Conservation (phyloP, 2,888 invertebrate species). For the Imbricaverruca yamaguchii region DNA sequence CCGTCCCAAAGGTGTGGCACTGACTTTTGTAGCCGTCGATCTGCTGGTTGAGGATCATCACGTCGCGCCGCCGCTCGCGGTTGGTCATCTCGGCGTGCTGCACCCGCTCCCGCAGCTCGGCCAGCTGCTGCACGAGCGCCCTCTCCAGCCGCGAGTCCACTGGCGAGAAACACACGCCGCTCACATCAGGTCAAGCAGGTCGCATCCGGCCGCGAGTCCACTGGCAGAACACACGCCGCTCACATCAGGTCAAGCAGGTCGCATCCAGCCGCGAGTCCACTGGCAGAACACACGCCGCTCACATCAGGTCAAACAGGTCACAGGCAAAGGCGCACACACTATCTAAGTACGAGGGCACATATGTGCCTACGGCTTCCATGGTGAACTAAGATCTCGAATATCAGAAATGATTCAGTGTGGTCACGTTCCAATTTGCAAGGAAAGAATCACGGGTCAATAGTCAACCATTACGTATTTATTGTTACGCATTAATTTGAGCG, state of each 20-base stretch:
- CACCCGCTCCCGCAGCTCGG: conserved; percentile 66
- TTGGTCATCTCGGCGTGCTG: conserved; percentile 73
- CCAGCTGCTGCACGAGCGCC: conserved; percentile 58
- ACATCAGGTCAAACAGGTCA: neutral
- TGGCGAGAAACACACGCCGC: neutral
- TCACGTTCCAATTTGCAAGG: too few relatives aligned
- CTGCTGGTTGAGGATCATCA: conserved; percentile 55
- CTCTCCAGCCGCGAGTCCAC: conserved; percentile 46
- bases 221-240: neutral
- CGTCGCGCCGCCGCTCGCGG: conserved; percentile 65
- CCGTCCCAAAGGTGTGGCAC: neutral
- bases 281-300: neutral
- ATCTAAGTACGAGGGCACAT: too few relatives aligned
- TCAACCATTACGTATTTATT: too few relatives aligned
- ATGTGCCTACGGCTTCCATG: too few relatives aligned
- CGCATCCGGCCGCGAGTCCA: conserved; percentile 34
- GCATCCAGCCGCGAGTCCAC: neutral
- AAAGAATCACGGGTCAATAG: too few relatives aligned
- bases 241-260: neutral
- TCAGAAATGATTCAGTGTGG: too few relatives aligned
- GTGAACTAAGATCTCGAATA: too few relatives aligned
- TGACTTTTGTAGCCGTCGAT: conserved; percentile 49
- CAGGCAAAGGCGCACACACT: neutral
- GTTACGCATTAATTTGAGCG: too few relatives aligned
- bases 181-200: neutral